These are phyloP conservation scores for Oxyruncus cristatus DNA, from an alignment of 2,113 vertebrate genomes.

Conservation along the genomic window DNA sequence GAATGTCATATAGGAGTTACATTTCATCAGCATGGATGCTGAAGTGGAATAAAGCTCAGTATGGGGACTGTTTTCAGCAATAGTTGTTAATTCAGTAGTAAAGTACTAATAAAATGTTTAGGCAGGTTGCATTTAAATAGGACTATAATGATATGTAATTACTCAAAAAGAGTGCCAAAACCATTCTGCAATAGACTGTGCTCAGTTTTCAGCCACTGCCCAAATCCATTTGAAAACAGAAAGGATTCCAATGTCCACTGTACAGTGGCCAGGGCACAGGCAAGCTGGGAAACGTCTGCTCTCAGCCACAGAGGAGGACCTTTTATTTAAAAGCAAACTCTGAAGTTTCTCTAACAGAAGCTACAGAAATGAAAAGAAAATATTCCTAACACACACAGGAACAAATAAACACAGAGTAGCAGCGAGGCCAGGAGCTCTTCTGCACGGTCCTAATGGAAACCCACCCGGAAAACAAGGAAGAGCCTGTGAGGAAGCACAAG, in stretches of 20 bases:
- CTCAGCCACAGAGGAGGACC: not conserved
- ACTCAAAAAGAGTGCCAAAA: not conserved
- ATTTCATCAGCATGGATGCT: not conserved
- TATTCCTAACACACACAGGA: not conserved
- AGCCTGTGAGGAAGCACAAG: not conserved
- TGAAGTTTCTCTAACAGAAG: not conserved
- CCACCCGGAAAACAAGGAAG: not conserved
- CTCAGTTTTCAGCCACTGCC: not conserved
- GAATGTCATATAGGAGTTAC: not conserved
- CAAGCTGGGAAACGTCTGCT: not conserved
- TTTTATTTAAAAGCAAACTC: not conserved
- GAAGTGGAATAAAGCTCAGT: not conserved
- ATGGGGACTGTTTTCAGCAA: not conserved
- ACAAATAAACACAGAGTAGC: not conserved
- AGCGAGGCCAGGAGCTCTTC: not conserved
- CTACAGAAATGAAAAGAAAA: not conserved
- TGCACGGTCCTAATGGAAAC: not conserved
- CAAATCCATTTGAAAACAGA: slow-evolving; percentile 9
- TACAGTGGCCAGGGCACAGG: not conserved
- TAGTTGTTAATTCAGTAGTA: slow-evolving; percentile 24
- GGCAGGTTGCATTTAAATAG: slow-evolving; percentile 19
- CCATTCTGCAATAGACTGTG: not conserved
- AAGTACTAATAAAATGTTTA: slow-evolving; percentile 37
- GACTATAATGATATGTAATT: not conserved
- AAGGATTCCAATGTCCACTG: slow-evolving; percentile 3